Base-by-base conservation (phyloP, 2,888 invertebrate genomes). In the Protodeltote pygarga region DNA sequence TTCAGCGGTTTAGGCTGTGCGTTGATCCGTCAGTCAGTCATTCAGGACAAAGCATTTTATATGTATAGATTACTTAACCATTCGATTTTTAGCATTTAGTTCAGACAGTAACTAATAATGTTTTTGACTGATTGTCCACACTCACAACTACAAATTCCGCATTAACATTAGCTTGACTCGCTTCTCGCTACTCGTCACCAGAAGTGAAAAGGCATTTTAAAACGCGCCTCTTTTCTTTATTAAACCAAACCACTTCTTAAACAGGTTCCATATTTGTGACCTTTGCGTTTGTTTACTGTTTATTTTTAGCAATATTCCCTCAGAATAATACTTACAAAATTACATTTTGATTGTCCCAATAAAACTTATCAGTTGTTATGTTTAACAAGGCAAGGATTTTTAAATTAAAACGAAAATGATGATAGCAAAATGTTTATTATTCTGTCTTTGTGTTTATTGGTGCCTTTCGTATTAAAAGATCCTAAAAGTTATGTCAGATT, bases 201-300 rank as follows among this genome's bases (percentile, higher is more conserved):
- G 4, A 9, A 3, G 10, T 11, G n/a, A n/a, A n/a, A n/a, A 9
- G 16, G 5, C n/a, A 19, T 21, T 25, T 21, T 34, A 38, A 29
- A 15, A 45, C 71, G 72, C 77, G 59, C n/a, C 9, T 17, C 39
- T 44, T 73, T 65, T 53, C 16, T 68, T 32, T 68, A 54, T 77
- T 79, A 47, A 1, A 51, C 51, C 70, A 31, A 11, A 31, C n/a
- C n/a, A 45, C 58, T 29, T 57, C 42, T 34, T 48, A 75, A 83
- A 86, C 87, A 65, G 79, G 85, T 83, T 81, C 54, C 60, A 70
- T 73, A 77, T 77, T 78, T 68, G 74, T 77, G 76, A 77, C 76
- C 75, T 82, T 81, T 77, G 70, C 65, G 70, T 83, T 85, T 85
- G 83, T 87, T 85, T 85, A 85, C 79, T 59, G 77, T 83, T 79